Percentiles rank a stretch among this genome's conserved stretches.
These are phyloP conservation scores for Tachysurus vachellii DNA, from an alignment of 2,113 vertebrate species.

Conservation along the genomic window DNA sequence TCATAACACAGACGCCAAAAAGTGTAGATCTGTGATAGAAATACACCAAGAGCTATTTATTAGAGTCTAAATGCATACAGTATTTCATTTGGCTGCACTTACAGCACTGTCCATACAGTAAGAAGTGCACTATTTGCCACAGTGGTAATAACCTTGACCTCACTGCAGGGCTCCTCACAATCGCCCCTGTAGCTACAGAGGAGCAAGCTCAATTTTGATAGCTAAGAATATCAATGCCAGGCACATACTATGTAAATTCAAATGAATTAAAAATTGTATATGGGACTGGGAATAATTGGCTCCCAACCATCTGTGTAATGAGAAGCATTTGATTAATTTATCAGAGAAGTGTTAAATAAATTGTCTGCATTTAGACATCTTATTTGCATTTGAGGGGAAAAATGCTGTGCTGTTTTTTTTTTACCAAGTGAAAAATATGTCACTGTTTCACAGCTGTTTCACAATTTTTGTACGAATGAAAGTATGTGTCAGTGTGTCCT, in stretches of 20 bases:
- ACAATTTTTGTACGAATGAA: neutral
- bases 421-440: constrained; percentile 1
- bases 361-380: constrained; percentile 23
- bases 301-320: constrained; percentile 71
- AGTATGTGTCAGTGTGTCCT: neutral
- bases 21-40: constrained; percentile 34
- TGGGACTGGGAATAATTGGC: constrained; percentile 65
- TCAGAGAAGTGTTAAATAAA: constrained; percentile 23
- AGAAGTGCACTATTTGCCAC: constrained; percentile 42
- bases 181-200: constrained; percentile 32
- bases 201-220: constrained; percentile 13
- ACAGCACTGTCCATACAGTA: constrained; percentile 59
- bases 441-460: neutral
- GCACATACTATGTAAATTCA: constrained; percentile 62
- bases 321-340: constrained; percentile 65
- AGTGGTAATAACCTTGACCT: constrained; percentile 53
- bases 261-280: constrained; percentile 67
- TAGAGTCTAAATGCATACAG: constrained; percentile 53
- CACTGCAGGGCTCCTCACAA: constrained; percentile 42
- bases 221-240: constrained; percentile 53
- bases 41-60: constrained; percentile 54
- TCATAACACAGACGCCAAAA: constrained; percentile 48
- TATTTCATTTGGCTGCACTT: constrained; percentile 61
- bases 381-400: constrained; percentile 32
- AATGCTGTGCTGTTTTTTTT: neutral